phyloP scores from a whole-genome alignment of 2,888 invertebrate species.

The Dryobota labecula region DNA sequence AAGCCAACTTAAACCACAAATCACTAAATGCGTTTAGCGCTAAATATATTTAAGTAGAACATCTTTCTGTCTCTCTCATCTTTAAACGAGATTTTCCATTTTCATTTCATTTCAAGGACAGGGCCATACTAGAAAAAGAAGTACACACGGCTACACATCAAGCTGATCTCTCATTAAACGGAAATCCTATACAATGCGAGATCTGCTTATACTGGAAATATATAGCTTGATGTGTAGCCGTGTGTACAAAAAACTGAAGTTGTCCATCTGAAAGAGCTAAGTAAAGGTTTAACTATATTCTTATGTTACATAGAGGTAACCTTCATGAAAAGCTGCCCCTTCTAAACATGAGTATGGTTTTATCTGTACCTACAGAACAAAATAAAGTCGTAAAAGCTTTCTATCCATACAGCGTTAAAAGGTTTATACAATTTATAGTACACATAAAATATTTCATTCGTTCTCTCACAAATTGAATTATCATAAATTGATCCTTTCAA shows the following conservation, averaged over 20 bases:
- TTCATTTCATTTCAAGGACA: not conserved
- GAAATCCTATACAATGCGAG: too few relatives aligned
- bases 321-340: constrained; percentile 12
- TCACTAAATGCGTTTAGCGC: too few relatives aligned
- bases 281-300: not conserved
- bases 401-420: constrained; percentile 63
- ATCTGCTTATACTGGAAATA: too few relatives aligned
- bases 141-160: too few relatives aligned
- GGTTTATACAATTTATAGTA: constrained; percentile 72
- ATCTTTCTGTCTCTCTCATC: not conserved
- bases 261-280: not conserved
- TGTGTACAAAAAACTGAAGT: too few relatives aligned
- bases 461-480: constrained; percentile 82
- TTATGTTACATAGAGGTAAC: not conserved
- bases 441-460: constrained; percentile 75
- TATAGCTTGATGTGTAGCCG: too few relatives aligned
- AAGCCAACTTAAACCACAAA: too few relatives aligned
- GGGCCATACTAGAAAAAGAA: not conserved
- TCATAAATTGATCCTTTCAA: constrained; percentile 83
- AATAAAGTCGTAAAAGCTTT: constrained; percentile 69
- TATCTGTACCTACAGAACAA: constrained; percentile 60
- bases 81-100: not conserved
- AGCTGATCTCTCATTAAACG: too few relatives aligned
- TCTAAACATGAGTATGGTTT: constrained; percentile 47
- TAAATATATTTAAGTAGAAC: not conserved